phyloP scores from a whole-genome alignment of 2,113 vertebrate species.

The Poecile atricapillus region DNA sequence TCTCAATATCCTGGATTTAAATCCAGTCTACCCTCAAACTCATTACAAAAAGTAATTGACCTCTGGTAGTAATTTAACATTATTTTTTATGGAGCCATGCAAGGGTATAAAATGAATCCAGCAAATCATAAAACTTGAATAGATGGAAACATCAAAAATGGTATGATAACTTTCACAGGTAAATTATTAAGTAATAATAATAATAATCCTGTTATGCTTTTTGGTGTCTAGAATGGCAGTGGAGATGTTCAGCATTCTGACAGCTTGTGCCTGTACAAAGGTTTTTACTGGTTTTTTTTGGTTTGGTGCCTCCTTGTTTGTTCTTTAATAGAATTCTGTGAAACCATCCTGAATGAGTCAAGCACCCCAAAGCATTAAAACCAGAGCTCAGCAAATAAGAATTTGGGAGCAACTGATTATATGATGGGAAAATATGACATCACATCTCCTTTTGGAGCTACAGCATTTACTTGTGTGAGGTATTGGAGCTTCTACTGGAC shows the following conservation, averaged over 20 bases:
- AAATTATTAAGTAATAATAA: not conserved
- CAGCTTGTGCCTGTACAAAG: not conserved
- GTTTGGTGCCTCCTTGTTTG: not conserved
- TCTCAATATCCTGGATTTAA: not conserved
- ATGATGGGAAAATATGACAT: not conserved
- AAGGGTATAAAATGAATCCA: not conserved
- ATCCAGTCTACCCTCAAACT: not conserved
- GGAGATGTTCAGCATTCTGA: not conserved
- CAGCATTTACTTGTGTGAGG: rapidly evolving
- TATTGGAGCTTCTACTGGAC: not conserved
- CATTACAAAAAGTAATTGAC: not conserved
- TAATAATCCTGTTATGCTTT: not conserved
- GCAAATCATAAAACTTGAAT: not conserved
- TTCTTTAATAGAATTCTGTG: not conserved
- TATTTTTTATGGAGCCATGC: not conserved
- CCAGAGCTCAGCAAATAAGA: not conserved
- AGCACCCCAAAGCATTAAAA: not conserved
- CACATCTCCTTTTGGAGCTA: not conserved
- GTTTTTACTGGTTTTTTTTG: not conserved
- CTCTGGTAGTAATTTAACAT: not conserved
- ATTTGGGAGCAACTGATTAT: not conserved
- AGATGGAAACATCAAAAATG: not conserved
- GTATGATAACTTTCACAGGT: not conserved
- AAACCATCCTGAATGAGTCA: not conserved
- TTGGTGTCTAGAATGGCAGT: not conserved